phyloP scores from a whole-genome alignment of 2,888 invertebrate species.

The Lasioglossum oenotherae region DNA sequence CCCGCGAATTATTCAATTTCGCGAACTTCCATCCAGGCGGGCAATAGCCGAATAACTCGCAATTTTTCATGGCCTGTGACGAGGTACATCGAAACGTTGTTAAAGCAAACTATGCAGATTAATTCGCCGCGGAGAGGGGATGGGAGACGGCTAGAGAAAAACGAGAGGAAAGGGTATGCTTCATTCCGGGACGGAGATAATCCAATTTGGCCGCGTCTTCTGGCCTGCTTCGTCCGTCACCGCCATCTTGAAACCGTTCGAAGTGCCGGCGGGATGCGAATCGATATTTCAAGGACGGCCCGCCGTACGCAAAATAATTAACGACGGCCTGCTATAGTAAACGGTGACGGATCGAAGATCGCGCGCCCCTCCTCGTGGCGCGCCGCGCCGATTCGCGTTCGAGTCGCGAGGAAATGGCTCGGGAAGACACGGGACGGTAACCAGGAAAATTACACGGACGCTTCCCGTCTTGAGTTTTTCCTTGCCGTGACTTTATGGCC shows the following conservation, averaged over 20 bases:
- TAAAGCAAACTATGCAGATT: conserved; percentile 56
- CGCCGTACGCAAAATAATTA: conserved; percentile 50
- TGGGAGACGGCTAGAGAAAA: not conserved
- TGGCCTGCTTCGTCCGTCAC: conserved; percentile 69
- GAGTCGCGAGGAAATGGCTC: not conserved
- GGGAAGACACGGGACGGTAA: not conserved
- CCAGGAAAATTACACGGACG: conserved; percentile 24
- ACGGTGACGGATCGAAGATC: conserved; percentile 29
- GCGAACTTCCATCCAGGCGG: not conserved
- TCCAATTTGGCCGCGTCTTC: conserved; percentile 73
- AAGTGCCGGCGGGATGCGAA: conserved; percentile 62
- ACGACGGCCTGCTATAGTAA: conserved; percentile 24
- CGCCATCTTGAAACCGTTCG: conserved; percentile 74
- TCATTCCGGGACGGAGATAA: conserved; percentile 59
- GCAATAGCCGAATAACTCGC: not conserved
- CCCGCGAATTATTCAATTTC: not conserved
- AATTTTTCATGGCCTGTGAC: not conserved
- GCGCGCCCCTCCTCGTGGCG: not conserved
- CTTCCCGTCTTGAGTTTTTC: conserved; percentile 24
- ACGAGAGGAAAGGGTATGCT: conserved; percentile 9
- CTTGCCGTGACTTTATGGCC: conserved; percentile 21
- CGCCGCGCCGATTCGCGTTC: not conserved
- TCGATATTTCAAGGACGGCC: conserved; percentile 76
- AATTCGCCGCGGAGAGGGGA: conserved; percentile 10
- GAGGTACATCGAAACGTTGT: conserved; percentile 30